Base-by-base conservation (phyloP, 2,888 invertebrate species). In the Dermolepida albohirtum region DNA sequence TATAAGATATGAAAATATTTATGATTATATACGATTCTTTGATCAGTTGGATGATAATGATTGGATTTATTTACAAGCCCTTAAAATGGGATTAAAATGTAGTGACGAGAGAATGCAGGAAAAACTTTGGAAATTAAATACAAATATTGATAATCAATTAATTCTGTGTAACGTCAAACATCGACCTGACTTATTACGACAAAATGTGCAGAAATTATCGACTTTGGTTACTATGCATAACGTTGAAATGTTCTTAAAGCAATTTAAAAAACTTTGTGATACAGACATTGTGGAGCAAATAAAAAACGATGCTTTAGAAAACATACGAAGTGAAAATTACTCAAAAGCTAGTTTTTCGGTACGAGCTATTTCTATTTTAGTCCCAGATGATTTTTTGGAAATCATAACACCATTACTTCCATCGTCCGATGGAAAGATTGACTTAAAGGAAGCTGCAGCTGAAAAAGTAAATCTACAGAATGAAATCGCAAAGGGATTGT, bases 11-110 rank as follows among this genome's bases (percentile, higher is more conserved):
- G n/a, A n/a, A n/a, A n/a, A n/a, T n/a, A n/a, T n/a, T n/a, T n/a
- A n/a, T 10, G 34, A 47, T 14, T 62, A 62, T 39, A 22, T 29
- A 16, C 12, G 59, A 34, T 62, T 62, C 39, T 62, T 62, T 17
- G 29, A 47, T 11, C 27, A 47, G 16, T 16, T 62, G 14, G 34
- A 34, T 11, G 34, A 8, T 5, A 17, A 47, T 14, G 59, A 62
- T 0, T 47, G 34, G 44, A 11, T 2, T 1, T 34, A 1, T 16
- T 7, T 12, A 7, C 8, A 14, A 7, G 10, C 27, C 4, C 10
- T 62, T 34, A 8, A 11, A n/a, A 5, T 10, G 0, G 14, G 6
- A 47, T 5, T 62, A n/a, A 34, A 29, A 16, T 16, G 6, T 27
- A 22, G 47, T 34, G n/a, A 47, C 8, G 47, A 62, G 5, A 1